Evolutionary conservation across 2,888 invertebrate genomes (phyloP).

Genomic region (Spisula subtruncata): DNA sequence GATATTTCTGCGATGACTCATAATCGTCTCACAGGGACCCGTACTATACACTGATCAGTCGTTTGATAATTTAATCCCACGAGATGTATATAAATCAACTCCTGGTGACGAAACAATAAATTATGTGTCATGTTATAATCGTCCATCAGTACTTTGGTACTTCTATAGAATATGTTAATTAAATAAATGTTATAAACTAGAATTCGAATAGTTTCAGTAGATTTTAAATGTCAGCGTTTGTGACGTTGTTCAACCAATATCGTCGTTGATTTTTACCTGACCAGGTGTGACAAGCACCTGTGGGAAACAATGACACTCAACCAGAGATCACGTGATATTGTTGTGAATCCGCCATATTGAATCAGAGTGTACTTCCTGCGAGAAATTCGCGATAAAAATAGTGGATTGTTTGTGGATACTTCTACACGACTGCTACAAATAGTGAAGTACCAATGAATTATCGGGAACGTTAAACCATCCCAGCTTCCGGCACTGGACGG

Average conservation of each 20-base stretch:
- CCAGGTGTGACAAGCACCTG: conserved; percentile 70
- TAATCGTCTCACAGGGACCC: not conserved
- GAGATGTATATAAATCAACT: not conserved
- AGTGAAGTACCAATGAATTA: conserved; percentile 52
- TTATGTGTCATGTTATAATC: not conserved
- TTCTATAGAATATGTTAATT: not conserved
- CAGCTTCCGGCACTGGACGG: conserved; percentile 56
- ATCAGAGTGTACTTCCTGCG: conserved; percentile 77
- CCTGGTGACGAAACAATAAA: not conserved
- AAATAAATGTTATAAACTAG: not conserved
- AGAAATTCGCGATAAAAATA: conserved; percentile 36
- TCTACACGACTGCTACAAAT: not conserved
- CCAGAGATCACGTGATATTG: conserved; percentile 72
- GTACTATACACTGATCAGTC: not conserved
- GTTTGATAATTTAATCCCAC: not conserved
- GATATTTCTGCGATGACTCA: conserved; percentile 20
- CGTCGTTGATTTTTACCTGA: conserved; percentile 52
- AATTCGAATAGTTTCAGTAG: not conserved
- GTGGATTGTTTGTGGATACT: conserved; percentile 17
- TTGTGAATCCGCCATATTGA: conserved; percentile 79
- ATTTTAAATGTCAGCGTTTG: not conserved
- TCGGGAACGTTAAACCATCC: conserved; percentile 33
- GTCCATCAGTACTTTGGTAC: too few relatives aligned
- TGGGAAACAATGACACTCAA: conserved; percentile 51
- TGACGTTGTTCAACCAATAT: not conserved